A percentile compares a stretch with the other conserved stretches of the same genome.
Conservation (phyloP, 2,113 vertebrate genomes). For the Calidris pugnax region DNA sequence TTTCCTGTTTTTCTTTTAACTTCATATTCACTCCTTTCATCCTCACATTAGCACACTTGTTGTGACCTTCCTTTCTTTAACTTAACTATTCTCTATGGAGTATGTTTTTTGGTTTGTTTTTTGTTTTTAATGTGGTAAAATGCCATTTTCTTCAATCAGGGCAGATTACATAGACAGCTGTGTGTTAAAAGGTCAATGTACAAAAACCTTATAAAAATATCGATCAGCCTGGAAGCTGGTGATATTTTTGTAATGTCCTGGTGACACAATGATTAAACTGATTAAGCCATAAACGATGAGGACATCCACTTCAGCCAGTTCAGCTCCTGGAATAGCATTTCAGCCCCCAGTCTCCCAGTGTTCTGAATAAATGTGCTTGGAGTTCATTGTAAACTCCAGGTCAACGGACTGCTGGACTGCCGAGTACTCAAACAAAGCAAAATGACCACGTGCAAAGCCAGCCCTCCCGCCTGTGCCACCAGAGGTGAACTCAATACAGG, state of each 20-base stretch:
- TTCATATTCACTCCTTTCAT: background rate
- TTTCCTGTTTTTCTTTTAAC: constrained; percentile 1
- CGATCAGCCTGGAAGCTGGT: background rate
- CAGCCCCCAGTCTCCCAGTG: constrained; percentile 40
- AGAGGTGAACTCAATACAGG: constrained; percentile 19
- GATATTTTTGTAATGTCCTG: constrained; percentile 49
- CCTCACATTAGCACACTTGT: background rate
- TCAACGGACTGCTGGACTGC: constrained; percentile 64
- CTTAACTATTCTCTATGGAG: background rate
- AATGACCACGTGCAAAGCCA: constrained; percentile 54
- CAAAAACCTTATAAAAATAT: constrained; percentile 26
- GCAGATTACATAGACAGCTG: background rate
- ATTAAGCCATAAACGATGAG: constrained; percentile 33
- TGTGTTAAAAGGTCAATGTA: constrained; percentile 21
- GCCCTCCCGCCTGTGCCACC: constrained; percentile 10
- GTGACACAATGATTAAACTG: constrained; percentile 35
- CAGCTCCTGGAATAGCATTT: constrained; percentile 69
- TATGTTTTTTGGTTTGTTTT: background rate
- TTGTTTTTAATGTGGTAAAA: background rate
- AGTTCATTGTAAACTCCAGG: constrained; percentile 69
- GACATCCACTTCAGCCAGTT: constrained; percentile 16
- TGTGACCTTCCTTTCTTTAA: constrained; percentile 6
- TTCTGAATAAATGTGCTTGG: constrained; percentile 79
- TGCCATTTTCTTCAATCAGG: background rate
- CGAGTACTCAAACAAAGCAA: constrained; percentile 74